These are phyloP conservation scores for Amia ocellicauda DNA, from an alignment of 2,113 vertebrate species.

Conservation along the genomic window DNA sequence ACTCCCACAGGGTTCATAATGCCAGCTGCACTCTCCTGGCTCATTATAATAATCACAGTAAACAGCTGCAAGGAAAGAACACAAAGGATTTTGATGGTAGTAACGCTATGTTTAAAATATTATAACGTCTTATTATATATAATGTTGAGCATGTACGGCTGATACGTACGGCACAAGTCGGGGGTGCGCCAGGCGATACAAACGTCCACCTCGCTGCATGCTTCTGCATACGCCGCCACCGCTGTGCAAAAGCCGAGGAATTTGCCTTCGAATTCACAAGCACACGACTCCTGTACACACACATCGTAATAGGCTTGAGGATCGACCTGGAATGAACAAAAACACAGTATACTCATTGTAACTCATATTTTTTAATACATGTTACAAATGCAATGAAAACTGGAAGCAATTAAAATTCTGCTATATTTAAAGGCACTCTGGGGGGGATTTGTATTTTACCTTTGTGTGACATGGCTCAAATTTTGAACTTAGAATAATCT, in stretches of 20 bases:
- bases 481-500: constrained; percentile 61
- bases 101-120: too few relatives aligned
- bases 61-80: constrained; percentile 37
- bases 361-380: too few relatives aligned
- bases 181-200: constrained; percentile 54
- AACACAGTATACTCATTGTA: too few relatives aligned
- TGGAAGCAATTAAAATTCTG: too few relatives aligned
- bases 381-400: too few relatives aligned
- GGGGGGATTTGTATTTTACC: too few relatives aligned
- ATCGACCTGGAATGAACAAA: constrained; percentile 44
- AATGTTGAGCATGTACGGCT: neutral
- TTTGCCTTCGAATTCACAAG: constrained; percentile 53
- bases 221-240: constrained; percentile 51
- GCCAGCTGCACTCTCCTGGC: constrained; percentile 53
- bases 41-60: constrained; percentile 59
- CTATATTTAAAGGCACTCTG: too few relatives aligned
- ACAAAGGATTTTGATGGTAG: too few relatives aligned
- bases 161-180: constrained; percentile 56
- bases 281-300: constrained; percentile 50
- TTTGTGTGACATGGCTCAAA: constrained; percentile 73
- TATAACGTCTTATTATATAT: neutral
- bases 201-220: constrained; percentile 42
- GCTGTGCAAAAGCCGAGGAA: constrained; percentile 55
- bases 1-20: constrained; percentile 55
- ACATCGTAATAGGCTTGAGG: constrained; percentile 46